Base-by-base conservation (phyloP, 2,113 vertebrate species). In the Clarias gariepinus region DNA sequence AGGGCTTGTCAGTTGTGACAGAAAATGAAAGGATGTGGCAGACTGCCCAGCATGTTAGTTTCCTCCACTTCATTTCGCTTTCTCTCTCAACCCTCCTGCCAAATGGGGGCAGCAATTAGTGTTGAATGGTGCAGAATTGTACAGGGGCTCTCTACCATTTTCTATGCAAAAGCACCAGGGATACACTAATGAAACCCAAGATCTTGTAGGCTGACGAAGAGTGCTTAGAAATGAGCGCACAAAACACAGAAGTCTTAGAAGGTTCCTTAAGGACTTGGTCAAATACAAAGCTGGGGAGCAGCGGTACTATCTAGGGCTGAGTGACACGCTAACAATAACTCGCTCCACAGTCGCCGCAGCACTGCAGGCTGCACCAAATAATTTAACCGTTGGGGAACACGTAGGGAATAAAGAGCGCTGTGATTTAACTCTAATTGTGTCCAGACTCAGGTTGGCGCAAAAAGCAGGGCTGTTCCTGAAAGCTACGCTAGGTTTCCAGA, bases 321-420 rank as follows among this genome's bases (percentile, higher is more conserved):
- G 93, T 94, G 93, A 92, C 92, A 92, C 79, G 63, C 87, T 91
- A 91, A 92, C 91, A 91, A 92, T 93, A 90, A 92, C 91, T 93
- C 91, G 88, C 90, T 81, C 91, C 85, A 82, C 87, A 77, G 68
- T 66, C 69, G 78, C 69, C 58, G 4, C 88, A 89, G 81, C 82
- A 88, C 87, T 71, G 90, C 78, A 21, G 53, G 53, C 28, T 25
- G 30, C 57, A 36, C 57, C 23, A 28, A 81, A 36, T 81, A 61
- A 61, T 81, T 81, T 63, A 41, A n/a, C 58, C 6, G 23, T 16
- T 19, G 12, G 63, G 78, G 18, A 61, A 30, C 53, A 79, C 16
- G 10, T 18, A 18, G 10, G 33, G 57, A 60, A 36, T 36, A 36
- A 36, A 23, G 30, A 79, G 57, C 36, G 30, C 57, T 41, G 79